These are phyloP conservation scores for Talpa occidentalis DNA, from an alignment of 2,113 vertebrate species.

Conservation along the genomic window DNA sequence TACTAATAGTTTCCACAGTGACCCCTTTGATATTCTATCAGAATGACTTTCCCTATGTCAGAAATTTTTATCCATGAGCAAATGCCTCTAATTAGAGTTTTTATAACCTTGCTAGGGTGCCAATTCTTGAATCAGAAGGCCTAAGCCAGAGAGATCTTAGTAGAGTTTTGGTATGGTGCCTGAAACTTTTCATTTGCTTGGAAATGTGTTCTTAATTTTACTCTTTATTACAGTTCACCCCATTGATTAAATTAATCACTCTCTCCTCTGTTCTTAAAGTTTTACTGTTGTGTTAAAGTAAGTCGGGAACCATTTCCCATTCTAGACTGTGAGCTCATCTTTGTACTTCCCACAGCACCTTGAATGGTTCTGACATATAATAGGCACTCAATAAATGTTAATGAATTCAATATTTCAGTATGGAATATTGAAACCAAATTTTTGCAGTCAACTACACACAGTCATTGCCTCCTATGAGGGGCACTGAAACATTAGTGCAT, in stretches of 20 bases:
- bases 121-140: not conserved
- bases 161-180: not conserved
- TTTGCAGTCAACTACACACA: not conserved
- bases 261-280: constrained; percentile 51
- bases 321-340: constrained; percentile 52
- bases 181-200: constrained; percentile 24
- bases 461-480: not conserved
- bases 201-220: constrained; percentile 58
- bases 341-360: not conserved
- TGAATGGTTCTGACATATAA: constrained; percentile 5
- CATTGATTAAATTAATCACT: constrained; percentile 61
- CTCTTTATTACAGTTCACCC: not conserved
- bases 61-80: not conserved
- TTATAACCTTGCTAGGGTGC: not conserved
- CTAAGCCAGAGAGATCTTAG: not conserved
- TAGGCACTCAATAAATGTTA: constrained; percentile 59
- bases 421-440: constrained; percentile 53
- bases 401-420: constrained; percentile 58
- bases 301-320: constrained; percentile 44
- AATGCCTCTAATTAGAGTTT: constrained; percentile 3
- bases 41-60: not conserved
- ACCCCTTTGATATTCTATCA: not conserved
- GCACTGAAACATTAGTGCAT: not conserved
- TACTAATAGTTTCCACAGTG: not conserved
- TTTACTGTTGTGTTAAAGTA: constrained; percentile 60